Conservation (phyloP, 2,888 invertebrate genomes). For the Rhogogaster chlorosoma region DNA sequence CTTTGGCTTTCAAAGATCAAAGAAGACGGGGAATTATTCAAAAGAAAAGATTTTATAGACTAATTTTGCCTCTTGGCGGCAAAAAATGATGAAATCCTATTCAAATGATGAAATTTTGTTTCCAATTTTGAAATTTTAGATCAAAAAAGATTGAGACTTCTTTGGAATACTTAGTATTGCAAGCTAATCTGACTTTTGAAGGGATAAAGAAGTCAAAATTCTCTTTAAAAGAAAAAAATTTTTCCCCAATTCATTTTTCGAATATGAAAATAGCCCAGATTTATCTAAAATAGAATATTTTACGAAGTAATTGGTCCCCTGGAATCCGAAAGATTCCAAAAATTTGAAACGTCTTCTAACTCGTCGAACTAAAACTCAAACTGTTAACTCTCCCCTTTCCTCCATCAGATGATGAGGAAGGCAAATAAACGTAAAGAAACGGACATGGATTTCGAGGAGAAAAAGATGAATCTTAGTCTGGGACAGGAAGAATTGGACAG, state of each 20-base stretch:
- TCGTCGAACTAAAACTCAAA: not conserved
- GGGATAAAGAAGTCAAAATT: not conserved
- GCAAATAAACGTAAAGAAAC: slow-evolving; percentile 96
- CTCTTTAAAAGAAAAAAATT: not conserved
- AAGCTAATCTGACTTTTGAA: too few relatives aligned
- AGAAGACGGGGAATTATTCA: not conserved
- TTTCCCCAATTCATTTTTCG: not conserved
- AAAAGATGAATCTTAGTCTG: slow-evolving; percentile 93
- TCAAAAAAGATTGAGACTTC: not conserved
- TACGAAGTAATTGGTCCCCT: too few relatives aligned
- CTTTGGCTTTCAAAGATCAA: not conserved
- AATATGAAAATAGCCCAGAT: too few relatives aligned
- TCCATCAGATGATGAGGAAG: slow-evolving; percentile 86
- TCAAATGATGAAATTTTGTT: not conserved
- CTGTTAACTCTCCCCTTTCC: not conserved
- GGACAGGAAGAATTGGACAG: slow-evolving; percentile 88
- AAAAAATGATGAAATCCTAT: not conserved
- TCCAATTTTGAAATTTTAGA: too few relatives aligned
- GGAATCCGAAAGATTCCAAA: too few relatives aligned
- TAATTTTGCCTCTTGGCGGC: not conserved
- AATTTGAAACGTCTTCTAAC: not conserved
- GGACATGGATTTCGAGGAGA: slow-evolving; percentile 97
- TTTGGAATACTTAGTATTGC: not conserved
- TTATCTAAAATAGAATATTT: too few relatives aligned
- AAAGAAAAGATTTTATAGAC: not conserved